Evolutionary conservation across 2,113 vertebrate species (phyloP).

Genomic region (Apeltes quadracus): DNA sequence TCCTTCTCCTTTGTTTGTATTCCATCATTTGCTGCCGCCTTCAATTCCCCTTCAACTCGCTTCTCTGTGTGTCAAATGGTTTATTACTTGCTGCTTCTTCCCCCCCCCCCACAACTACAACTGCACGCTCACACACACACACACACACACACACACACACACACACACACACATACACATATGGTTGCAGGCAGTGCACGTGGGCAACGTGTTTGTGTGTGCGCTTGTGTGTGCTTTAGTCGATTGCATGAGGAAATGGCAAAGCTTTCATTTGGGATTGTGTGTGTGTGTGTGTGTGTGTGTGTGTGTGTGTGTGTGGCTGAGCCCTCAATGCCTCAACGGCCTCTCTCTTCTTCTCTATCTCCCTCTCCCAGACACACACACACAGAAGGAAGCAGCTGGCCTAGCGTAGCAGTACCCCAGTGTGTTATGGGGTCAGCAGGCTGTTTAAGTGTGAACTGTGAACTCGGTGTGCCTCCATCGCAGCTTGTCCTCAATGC

Average conservation of each 20-base stretch:
- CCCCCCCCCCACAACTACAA: background rate
- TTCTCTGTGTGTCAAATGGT: slow-evolving; percentile 3
- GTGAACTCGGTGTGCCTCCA: slow-evolving; percentile 46
- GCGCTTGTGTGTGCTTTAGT: slow-evolving; percentile 22
- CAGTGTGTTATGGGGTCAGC: slow-evolving; percentile 63
- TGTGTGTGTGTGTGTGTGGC: slow-evolving; percentile 50
- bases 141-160: no score
- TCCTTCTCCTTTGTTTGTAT: slow-evolving; percentile 7
- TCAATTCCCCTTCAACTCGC: background rate
- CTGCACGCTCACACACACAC: slow-evolving; percentile 4
- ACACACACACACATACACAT: no score
- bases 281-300: slow-evolving; percentile 43
- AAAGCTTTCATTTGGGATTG: slow-evolving; percentile 49
- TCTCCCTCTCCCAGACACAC: slow-evolving; percentile 4
- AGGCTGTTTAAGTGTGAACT: slow-evolving; percentile 63
- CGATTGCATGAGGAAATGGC: slow-evolving; percentile 52
- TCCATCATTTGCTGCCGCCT: background rate
- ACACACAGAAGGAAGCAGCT: slow-evolving; percentile 56
- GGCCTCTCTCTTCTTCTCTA: slow-evolving; percentile 10
- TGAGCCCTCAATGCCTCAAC: slow-evolving; percentile 58
- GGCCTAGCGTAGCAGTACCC: slow-evolving; percentile 42
- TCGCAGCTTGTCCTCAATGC: slow-evolving; percentile 50
- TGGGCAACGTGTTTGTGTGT: slow-evolving; percentile 31
- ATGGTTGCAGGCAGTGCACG: slow-evolving; percentile 58
- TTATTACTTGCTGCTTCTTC: background rate